Evolutionary conservation across 2,113 vertebrate genomes (phyloP).

Genomic region (Trichechus manatus): DNA sequence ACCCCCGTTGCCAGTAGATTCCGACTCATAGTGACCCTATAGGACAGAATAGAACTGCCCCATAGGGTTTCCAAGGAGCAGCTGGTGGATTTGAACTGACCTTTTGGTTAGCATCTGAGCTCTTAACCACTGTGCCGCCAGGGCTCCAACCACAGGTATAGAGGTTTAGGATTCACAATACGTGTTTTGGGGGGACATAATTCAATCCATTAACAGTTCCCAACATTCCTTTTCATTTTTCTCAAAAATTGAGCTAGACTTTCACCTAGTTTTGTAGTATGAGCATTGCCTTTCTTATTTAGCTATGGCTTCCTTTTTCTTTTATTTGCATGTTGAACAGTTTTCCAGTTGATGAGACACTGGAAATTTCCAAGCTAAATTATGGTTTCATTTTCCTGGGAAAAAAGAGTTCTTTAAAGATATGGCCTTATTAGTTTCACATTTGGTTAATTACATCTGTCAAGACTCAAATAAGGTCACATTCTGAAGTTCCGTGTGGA

Average conservation of each 20-base stretch:
- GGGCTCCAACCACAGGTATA: too few relatives aligned
- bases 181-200: too few relatives aligned
- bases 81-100: too few relatives aligned
- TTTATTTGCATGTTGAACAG: neutral
- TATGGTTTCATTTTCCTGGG: conserved; percentile 11
- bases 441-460: neutral
- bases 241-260: conserved; percentile 28
- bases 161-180: too few relatives aligned
- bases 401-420: conserved; percentile 45
- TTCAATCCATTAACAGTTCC: too few relatives aligned
- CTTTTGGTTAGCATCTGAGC: too few relatives aligned
- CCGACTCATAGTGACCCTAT: too few relatives aligned
- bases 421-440: neutral
- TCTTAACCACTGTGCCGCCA: too few relatives aligned
- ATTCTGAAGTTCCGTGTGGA: neutral
- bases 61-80: too few relatives aligned
- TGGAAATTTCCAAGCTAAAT: conserved; percentile 25
- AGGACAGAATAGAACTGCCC: too few relatives aligned
- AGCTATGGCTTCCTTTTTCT: neutral
- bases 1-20: too few relatives aligned
- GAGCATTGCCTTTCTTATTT: neutral
- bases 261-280: neutral
- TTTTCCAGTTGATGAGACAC: conserved; percentile 44
- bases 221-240: neutral
- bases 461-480: neutral